Evolutionary conservation across 2,888 invertebrate species (phyloP).

Genomic region (Therioaphis trifolii): DNA sequence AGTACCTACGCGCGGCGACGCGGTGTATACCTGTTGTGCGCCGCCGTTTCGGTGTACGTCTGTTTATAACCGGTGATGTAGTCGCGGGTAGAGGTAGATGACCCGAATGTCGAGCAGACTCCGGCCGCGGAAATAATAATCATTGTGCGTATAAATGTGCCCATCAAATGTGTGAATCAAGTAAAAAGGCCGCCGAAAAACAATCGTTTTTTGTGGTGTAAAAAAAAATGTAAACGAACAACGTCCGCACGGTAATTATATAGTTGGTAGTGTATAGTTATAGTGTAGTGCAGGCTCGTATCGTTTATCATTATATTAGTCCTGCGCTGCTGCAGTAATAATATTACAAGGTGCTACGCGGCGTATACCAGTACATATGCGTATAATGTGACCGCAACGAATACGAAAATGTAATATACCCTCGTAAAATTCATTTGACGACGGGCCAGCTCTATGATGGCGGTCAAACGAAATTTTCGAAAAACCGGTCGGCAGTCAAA

Average conservation of each 20-base stretch:
- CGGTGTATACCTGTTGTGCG: too few species aligned
- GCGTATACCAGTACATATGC: not conserved
- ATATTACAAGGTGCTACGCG: not conserved
- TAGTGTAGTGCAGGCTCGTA: too few species aligned
- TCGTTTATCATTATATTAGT: not conserved
- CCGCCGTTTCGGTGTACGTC: not conserved
- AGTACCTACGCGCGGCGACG: not conserved
- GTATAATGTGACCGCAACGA: not conserved
- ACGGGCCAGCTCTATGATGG: not conserved
- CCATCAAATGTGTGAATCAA: too few species aligned
- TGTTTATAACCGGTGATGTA: not conserved
- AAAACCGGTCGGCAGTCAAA: slow-evolving; percentile 23
- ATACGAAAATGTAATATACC: not conserved
- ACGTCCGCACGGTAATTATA: not conserved
- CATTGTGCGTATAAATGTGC: too few species aligned
- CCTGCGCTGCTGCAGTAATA: not conserved
- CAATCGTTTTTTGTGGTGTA: slow-evolving; percentile 8
- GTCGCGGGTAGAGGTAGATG: slow-evolving; percentile 23
- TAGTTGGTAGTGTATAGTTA: not conserved
- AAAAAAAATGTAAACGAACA: not conserved
- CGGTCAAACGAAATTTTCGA: slow-evolving; percentile 5
- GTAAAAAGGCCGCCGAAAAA: not conserved
- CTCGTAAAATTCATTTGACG: slow-evolving; percentile 7
- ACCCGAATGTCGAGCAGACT: slow-evolving; percentile 9
- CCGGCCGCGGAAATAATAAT: too few species aligned